Base-by-base conservation (phyloP, 2,113 vertebrate genomes). In the Urocolius indicus region DNA sequence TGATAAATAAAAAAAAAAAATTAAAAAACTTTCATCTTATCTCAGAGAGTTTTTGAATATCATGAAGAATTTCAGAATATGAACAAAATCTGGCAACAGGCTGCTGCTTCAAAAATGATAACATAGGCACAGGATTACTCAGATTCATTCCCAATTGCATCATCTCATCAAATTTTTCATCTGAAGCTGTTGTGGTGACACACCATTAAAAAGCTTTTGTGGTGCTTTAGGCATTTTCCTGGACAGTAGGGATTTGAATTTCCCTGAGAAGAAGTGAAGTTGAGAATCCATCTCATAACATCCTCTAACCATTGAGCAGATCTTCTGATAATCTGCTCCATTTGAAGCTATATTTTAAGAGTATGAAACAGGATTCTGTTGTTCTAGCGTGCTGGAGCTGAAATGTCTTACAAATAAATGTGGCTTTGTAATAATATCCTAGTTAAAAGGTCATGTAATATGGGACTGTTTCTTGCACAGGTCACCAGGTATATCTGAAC, bases 61-160 rank as follows among this genome's bases (percentile, higher is more conserved):
- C 75, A 59, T 10, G 8, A 63, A 67, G 23, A 18, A 6, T 63
- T 9, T 41, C 45, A 59, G 18, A 45, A 43, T 27, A 36, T 23
- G 16, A n/a, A 43, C 16, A 74, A 45, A 88, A 65, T 5, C 26
- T 43, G 67, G 7, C 11, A 59, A 59, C 10, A 49, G 24, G 15
- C 9, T 80, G 12, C 27, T 45, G 21, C 41, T 75, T 75, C 52
- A 17, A 30, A 54, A 43, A 75, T 16, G 22, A 13, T 43, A 11
- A 2, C 2, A 0, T 54, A 58, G 71, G 16, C 19, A 38, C 1
- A 0, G 5, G 62, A 7, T 34, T 43, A 65, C 19, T 77, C 9
- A 54, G 4, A 29, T 29, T 16, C 3, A 11, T 51, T 84, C 17
- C 22, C 3, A 5, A 11, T 20, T 84, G 20, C 15, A 61, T 17